These are phyloP conservation scores for Acronicta alni DNA, from an alignment of 2,888 invertebrate species.

Conservation along the genomic window DNA sequence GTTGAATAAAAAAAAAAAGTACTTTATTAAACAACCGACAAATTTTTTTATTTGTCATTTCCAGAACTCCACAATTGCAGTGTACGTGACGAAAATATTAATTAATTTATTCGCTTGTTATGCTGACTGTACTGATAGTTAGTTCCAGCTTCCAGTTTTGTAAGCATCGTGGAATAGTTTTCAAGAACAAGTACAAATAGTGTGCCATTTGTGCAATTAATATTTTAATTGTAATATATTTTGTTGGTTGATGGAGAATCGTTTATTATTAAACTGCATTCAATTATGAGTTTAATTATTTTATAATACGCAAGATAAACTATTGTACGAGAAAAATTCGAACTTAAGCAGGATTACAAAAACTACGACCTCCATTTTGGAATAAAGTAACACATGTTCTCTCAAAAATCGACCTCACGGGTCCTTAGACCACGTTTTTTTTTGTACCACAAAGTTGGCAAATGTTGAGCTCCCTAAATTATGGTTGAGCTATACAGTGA, in stretches of 20 bases:
- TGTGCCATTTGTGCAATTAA: slow-evolving; percentile 41
- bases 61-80: slow-evolving; percentile 33
- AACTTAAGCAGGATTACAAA: no score
- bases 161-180: slow-evolving; percentile 28
- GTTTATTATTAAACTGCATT: no score
- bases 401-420: no score
- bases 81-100: slow-evolving; percentile 29
- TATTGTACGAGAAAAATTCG: no score
- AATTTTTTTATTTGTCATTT: slow-evolving; percentile 19
- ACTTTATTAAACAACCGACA: slow-evolving; percentile 15
- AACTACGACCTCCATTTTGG: no score
- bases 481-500: no score
- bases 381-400: no score
- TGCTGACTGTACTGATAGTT: slow-evolving; percentile 40
- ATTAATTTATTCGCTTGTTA: slow-evolving; percentile 39
- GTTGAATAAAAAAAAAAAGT: background rate
- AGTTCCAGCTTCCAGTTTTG: slow-evolving; percentile 18
- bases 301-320: no score
- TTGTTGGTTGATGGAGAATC: background rate
- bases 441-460: no score
- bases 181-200: slow-evolving; percentile 19
- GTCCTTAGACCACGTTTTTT: no score
- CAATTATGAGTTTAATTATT: no score
- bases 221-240: slow-evolving; percentile 24
- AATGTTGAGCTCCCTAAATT: no score